A percentile compares a stretch with the other conserved stretches of the same genome.
These are phyloP conservation scores for Proisotoma minuta DNA, from an alignment of 2,888 invertebrate species.

Conservation along the genomic window DNA sequence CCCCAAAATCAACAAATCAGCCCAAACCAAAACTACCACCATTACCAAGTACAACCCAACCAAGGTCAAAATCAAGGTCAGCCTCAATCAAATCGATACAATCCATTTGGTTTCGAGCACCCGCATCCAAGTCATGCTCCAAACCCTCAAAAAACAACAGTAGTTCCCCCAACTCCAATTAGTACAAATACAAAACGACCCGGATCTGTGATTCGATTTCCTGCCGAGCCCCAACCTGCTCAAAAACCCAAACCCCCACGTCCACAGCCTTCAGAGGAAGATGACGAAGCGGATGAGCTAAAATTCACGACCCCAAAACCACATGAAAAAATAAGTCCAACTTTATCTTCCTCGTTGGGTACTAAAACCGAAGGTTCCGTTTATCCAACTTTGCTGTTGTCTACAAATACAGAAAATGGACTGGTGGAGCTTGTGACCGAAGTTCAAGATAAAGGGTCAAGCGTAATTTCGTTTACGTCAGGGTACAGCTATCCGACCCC, in stretches of 20 bases:
- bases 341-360: background rate
- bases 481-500: background rate
- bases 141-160: background rate
- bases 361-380: slow-evolving; percentile 22
- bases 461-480: background rate
- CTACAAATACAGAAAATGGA: slow-evolving; percentile 34
- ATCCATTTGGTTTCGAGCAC: slow-evolving; percentile 20
- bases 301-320: slow-evolving; percentile 27
- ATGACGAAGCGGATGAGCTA: slow-evolving; percentile 37
- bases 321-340: background rate
- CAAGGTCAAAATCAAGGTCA: background rate
- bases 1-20: too few species aligned
- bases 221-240: slow-evolving; percentile 27
- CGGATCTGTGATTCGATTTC: slow-evolving; percentile 16
- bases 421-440: slow-evolving; percentile 36
- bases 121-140: slow-evolving; percentile 20
- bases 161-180: background rate
- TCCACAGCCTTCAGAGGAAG: slow-evolving; percentile 19
- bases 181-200: slow-evolving; percentile 13
- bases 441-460: slow-evolving; percentile 12
- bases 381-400: slow-evolving; percentile 37
- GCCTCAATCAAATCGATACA: slow-evolving; percentile 26
- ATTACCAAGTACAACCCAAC: background rate
- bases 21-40: background rate
- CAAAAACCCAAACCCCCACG: slow-evolving; percentile 6